Evolutionary conservation across 2,113 vertebrate genomes (phyloP).

Genomic region (Nycticorax nycticorax): DNA sequence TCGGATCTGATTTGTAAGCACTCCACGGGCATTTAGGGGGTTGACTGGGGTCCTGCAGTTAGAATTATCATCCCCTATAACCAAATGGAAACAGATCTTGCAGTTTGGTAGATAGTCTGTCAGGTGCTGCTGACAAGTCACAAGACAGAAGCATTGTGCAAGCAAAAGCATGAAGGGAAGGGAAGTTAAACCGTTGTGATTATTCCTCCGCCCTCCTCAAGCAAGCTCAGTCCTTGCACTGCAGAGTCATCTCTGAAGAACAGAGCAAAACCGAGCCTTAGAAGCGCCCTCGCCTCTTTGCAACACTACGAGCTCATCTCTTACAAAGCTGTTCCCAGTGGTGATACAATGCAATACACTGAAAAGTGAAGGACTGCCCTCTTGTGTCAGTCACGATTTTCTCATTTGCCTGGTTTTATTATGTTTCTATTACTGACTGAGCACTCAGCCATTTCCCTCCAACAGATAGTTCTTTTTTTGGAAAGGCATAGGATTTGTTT

Average conservation of each 20-base stretch:
- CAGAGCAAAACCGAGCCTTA: neutral
- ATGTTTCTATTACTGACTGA: fast-evolving
- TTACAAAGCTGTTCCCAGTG: neutral
- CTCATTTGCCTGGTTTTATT: neutral
- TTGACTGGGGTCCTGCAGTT: neutral
- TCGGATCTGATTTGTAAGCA: neutral
- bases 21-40: no score
- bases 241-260: neutral
- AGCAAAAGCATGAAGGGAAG: neutral
- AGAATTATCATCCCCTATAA: neutral
- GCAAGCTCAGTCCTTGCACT: neutral
- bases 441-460: neutral
- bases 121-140: neutral
- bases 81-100: neutral
- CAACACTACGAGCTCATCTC: neutral
- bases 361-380: conserved; percentile 11
- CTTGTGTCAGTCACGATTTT: neutral
- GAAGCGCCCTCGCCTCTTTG: neutral
- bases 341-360: fast-evolving
- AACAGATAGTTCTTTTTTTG: neutral
- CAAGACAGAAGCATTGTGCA: neutral
- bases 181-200: neutral
- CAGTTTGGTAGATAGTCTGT: neutral
- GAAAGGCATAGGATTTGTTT: neutral
- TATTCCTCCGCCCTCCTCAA: neutral